These are phyloP conservation scores for Zosterops lateralis DNA, from an alignment of 2,113 vertebrate species.

Conservation along the genomic window DNA sequence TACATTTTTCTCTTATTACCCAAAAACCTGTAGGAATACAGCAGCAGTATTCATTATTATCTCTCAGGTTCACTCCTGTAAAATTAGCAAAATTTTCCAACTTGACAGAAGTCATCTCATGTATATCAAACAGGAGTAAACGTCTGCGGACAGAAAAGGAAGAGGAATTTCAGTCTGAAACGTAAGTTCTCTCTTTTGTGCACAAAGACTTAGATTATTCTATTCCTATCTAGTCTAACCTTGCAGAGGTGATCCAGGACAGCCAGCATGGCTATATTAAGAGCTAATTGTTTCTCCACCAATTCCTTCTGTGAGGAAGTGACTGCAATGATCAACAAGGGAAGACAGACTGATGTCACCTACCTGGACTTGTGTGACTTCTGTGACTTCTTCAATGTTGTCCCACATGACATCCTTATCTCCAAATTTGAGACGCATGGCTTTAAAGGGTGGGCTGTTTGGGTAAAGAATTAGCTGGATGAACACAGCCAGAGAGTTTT, in stretches of 20 bases:
- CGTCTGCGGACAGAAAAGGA: background rate
- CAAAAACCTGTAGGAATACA: background rate
- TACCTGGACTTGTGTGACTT: background rate
- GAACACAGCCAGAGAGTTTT: background rate
- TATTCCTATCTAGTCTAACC: background rate
- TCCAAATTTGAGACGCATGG: background rate
- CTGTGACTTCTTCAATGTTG: rapidly evolving
- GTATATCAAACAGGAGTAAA: background rate
- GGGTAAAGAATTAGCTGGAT: background rate
- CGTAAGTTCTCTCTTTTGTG: background rate
- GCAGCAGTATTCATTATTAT: background rate
- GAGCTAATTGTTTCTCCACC: background rate
- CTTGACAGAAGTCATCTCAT: background rate
- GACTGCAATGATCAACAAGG: background rate
- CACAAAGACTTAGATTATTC: background rate
- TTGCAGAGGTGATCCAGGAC: background rate
- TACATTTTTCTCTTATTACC: background rate
- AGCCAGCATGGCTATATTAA: background rate
- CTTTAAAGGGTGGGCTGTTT: background rate
- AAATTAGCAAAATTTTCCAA: background rate
- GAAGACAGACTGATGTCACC: background rate
- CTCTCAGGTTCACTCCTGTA: background rate
- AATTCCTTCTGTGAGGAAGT: background rate
- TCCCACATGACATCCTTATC: background rate
- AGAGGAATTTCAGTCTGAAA: background rate